phyloP scores from a whole-genome alignment of 2,888 invertebrate species.

The Philereme transversata region DNA sequence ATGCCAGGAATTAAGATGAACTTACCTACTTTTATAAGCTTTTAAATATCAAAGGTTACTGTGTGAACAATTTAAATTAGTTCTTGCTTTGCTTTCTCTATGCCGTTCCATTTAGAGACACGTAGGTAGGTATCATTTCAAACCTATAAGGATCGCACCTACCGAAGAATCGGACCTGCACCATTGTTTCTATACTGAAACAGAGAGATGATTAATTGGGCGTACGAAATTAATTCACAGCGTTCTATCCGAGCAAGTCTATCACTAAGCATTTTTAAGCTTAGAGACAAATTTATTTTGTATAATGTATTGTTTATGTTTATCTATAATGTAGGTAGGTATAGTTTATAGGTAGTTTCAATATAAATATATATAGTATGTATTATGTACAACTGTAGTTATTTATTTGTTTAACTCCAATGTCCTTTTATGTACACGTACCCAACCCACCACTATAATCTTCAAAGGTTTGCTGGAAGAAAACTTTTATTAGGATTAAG shows the following conservation, averaged over 20 bases:
- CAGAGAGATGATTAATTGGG: conserved; percentile 11
- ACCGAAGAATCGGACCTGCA: not conserved
- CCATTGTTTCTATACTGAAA: conserved; percentile 25
- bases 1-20: conserved; percentile 67
- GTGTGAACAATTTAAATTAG: conserved; percentile 25
- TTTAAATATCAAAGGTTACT: conserved; percentile 57
- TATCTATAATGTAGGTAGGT: no score
- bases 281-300: no score
- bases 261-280: no score
- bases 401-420: no score
- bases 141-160: conserved; percentile 4
- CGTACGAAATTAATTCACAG: conserved; percentile 11
- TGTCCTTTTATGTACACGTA: no score
- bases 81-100: conserved; percentile 17
- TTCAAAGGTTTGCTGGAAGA: no score
- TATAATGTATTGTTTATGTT: no score
- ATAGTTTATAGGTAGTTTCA: no score
- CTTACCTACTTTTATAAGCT: conserved; percentile 61
- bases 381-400: no score
- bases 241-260: not conserved
- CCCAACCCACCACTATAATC: no score
- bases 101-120: conserved; percentile 8
- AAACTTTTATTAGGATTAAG: no score
- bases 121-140: conserved; percentile 1
- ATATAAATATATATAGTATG: no score